Conservation (phyloP, 1,140 invertebrate genomes). For the Zaprionus capensis region DNA sequence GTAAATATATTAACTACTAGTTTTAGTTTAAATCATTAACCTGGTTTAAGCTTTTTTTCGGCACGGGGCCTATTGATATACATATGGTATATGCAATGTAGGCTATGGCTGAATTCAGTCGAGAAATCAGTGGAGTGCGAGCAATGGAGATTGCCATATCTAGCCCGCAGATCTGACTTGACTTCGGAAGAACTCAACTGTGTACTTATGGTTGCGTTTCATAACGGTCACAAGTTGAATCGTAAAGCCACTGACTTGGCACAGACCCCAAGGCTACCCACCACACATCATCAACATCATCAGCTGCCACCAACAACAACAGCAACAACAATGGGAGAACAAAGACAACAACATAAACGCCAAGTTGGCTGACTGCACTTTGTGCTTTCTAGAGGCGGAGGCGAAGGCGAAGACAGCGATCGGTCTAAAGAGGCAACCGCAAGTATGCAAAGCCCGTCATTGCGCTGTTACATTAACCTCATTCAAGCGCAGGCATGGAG, state of each 20-base stretch:
- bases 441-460: conserved; percentile 50
- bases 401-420: conserved; percentile 1
- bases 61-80: conserved; percentile 28
- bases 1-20: conserved; percentile 15
- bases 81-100: conserved; percentile 13
- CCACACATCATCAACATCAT: conserved; percentile 28
- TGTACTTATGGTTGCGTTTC: conserved; percentile 47
- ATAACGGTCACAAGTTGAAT: conserved; percentile 43
- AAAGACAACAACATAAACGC: conserved; percentile 27
- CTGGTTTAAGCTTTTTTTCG: conserved; percentile 36
- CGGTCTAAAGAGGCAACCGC: conserved; percentile 37
- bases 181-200: conserved; percentile 32
- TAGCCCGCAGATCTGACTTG: conserved; percentile 14
- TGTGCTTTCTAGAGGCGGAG: conserved; percentile 35
- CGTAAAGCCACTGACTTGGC: conserved; percentile 50
- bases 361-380: conserved; percentile 30
- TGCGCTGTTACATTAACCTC: conserved; percentile 55
- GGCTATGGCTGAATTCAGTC: conserved; percentile 9
- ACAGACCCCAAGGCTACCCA: conserved; percentile 44
- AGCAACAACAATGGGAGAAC: neutral
- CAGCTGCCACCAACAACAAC: neutral
- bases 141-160: neutral
- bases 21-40: conserved; percentile 42
- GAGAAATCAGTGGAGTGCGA: neutral
- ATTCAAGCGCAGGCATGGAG: conserved; percentile 34